Percentiles rank a stretch among this genome's conserved stretches.
Evolutionary conservation across 2,113 vertebrate genomes (phyloP).

Genomic region (Cyprinodon brontotheroides): DNA sequence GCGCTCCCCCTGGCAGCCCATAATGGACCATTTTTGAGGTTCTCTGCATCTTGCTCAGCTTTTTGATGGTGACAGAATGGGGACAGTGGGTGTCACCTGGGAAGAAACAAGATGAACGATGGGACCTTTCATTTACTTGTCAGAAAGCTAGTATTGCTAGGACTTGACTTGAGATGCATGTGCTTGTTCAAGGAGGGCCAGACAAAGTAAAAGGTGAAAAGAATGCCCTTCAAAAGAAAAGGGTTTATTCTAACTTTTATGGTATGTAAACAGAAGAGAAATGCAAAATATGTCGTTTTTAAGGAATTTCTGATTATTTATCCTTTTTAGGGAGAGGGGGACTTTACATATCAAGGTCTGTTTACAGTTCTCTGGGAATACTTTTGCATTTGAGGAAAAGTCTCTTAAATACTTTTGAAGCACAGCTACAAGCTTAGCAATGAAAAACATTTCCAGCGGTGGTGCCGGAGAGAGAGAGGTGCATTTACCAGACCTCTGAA

Average conservation of each 20-base stretch:
- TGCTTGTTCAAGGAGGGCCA: constrained; percentile 49
- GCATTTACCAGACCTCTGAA: constrained; percentile 7
- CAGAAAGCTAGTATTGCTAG: constrained; percentile 62
- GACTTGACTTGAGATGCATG: constrained; percentile 72
- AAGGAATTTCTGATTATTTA: constrained; percentile 11
- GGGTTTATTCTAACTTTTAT: constrained; percentile 46
- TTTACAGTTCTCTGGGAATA: constrained; percentile 10
- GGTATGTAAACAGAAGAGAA: constrained; percentile 9
- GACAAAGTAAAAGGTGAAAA: constrained; percentile 55
- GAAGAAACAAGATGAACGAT: constrained; percentile 75
- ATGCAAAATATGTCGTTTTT: constrained; percentile 14
- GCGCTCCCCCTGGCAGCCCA: constrained; percentile 71
- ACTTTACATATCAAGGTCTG: constrained; percentile 12
- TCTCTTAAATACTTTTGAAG: not conserved
- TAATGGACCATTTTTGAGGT: constrained; percentile 80
- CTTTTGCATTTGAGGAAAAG: constrained; percentile 1
- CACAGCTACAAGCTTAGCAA: not conserved
- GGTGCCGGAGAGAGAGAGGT: not conserved
- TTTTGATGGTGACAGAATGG: constrained; percentile 82
- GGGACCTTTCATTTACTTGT: constrained; percentile 78
- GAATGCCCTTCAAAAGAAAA: constrained; percentile 51
- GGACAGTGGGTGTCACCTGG: constrained; percentile 78
- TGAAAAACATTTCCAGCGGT: not conserved
- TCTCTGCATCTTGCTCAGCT: constrained; percentile 69
- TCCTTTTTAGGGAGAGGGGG: not conserved